These are phyloP conservation scores for Tachysurus vachellii DNA, from an alignment of 2,113 vertebrate genomes.

Conservation along the genomic window DNA sequence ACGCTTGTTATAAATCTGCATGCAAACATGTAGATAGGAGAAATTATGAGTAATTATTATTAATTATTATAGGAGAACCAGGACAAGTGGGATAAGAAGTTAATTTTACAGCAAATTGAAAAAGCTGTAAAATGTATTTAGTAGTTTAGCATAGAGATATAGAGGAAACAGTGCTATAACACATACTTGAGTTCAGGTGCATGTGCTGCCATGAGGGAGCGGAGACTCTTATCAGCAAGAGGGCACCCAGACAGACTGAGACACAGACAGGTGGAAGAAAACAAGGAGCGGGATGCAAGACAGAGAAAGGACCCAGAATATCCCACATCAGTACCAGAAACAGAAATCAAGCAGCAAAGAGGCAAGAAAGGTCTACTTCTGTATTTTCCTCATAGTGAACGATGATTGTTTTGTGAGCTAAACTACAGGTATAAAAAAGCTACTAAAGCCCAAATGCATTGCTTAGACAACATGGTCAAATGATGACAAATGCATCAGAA, in stretches of 20 bases:
- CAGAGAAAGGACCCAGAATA: conserved; percentile 64
- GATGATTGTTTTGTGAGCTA: neutral
- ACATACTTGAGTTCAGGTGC: conserved; percentile 99
- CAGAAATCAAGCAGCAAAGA: conserved; percentile 55
- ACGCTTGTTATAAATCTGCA: neutral
- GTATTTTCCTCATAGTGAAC: neutral
- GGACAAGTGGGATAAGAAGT: neutral
- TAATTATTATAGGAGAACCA: neutral
- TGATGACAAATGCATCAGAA: neutral
- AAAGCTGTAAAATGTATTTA: neutral
- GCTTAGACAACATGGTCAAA: neutral
- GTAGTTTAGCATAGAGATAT: neutral
- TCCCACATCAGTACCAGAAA: conserved; percentile 63
- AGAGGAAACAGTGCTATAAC: conserved; percentile 65
- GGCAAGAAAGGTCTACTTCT: conserved; percentile 58
- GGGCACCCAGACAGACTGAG: conserved; percentile 99
- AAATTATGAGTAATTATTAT: no score
- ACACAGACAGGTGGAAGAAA: conserved; percentile 74
- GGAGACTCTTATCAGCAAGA: conserved; percentile 99
- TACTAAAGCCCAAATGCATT: neutral
- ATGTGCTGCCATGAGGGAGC: conserved; percentile 99
- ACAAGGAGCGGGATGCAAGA: conserved; percentile 51
- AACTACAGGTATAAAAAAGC: neutral
- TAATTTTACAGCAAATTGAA: neutral
- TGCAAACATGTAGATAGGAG: neutral